Evolutionary conservation across 2,797 vertebrate species (phyloP), one percentile per base, ranked within the genome.

Genomic region (Coilia nasus): DNA sequence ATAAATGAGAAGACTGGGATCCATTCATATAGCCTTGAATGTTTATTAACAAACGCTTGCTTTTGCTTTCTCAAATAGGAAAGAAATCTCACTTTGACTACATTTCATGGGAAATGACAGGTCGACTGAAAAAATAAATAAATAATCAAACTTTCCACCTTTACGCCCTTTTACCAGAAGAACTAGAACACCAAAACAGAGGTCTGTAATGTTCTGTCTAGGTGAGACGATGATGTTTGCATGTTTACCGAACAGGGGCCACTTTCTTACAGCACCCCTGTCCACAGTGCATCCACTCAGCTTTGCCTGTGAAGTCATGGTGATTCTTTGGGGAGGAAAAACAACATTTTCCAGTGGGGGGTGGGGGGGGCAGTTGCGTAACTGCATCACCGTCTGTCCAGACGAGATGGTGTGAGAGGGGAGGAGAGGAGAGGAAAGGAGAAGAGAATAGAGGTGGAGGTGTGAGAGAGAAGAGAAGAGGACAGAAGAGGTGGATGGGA

Each of bases 161-260:
- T 92, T 89, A 88, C 35, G 71, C 83, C 71, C 35, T 44, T 17
- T 41, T 35, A 82, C 85, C 15, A 83, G 6, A 67, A 62, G 31
- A 80, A 57, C 78, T 46, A 2, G 5, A 1, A 84, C 0, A 82
- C 75, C 75, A 88, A 90, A 88, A 90, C 85, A 90, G 90, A 91
- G 41, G 28, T 85, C 59, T 83, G 85, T 82, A 82, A 82, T 89
- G 90, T 92, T 81, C 86, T 35, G 23, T 56, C 35, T 50, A 31
- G 44, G 28, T 75, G 31, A 19, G 14, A 75, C 31, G 31, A 3
- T 14, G 6, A 17, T 75, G 67, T 41, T 35, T 64, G 35, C 54
- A 86, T 83, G 83, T 81, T 82, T 82, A 88, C 60, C 85, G 83
- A 91, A 92, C 89, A 91, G 90, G 86, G 87, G 86, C 57, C 88